Conservation (phyloP, 1,140 invertebrate genomes). For the Aphelinus atriplicis region DNA sequence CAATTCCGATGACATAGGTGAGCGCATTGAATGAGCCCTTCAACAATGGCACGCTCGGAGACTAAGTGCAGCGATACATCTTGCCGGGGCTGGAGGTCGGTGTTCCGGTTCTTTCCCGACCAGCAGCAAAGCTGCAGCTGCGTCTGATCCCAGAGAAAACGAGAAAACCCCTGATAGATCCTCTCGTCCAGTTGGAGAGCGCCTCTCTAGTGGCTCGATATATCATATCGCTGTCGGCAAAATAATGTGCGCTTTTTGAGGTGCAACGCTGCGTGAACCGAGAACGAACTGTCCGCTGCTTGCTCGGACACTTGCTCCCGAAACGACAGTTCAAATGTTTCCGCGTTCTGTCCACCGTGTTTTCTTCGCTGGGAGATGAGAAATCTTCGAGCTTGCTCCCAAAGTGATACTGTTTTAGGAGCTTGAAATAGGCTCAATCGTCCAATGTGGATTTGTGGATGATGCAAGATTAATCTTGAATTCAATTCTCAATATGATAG, state of each 20-base stretch:
- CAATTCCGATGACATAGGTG: conserved; percentile 20
- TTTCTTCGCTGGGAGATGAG: too few relatives aligned
- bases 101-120: conserved; percentile 10
- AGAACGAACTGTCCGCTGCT: too few relatives aligned
- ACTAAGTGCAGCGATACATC: conserved; percentile 42
- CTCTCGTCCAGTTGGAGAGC: conserved; percentile 17
- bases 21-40: conserved; percentile 26
- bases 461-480: too few relatives aligned
- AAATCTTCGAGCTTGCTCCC: too few relatives aligned
- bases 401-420: too few relatives aligned
- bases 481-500: too few relatives aligned
- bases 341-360: too few relatives aligned
- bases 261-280: too few relatives aligned
- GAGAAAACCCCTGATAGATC: conserved; percentile 11
- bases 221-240: conserved; percentile 25
- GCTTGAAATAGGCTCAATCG: too few relatives aligned
- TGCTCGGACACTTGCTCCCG: too few relatives aligned
- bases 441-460: too few relatives aligned
- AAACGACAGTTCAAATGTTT: too few relatives aligned
- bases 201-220: conserved; percentile 4
- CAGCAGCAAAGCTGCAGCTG: not conserved
- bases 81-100: not conserved
- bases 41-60: conserved; percentile 19
- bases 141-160: not conserved
- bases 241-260: conserved; percentile 16